Percentiles rank a stretch among this genome's conserved stretches.
phyloP scores from a whole-genome alignment of 92 coral and sea anemone species.

The Pocillopora meandrina region DNA sequence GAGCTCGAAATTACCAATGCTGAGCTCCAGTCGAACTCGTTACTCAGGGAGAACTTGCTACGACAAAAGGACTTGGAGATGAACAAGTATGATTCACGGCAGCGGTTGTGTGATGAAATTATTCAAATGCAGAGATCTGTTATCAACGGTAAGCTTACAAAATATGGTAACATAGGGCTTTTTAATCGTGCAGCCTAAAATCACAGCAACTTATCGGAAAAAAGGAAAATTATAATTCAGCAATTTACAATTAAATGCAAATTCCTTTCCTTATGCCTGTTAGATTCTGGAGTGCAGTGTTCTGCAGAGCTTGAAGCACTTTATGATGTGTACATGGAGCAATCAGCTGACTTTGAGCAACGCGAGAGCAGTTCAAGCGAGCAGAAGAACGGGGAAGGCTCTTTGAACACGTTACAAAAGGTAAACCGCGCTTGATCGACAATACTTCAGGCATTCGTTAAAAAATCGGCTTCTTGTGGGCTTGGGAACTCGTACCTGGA shows the following conservation, averaged over 20 bases:
- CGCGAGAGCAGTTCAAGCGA: slow-evolving; percentile 48
- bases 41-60: slow-evolving; percentile 79
- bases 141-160: slow-evolving; percentile 67
- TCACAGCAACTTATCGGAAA: too few species aligned
- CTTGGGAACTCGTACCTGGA: too few species aligned
- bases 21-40: slow-evolving; percentile 75
- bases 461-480: too few species aligned
- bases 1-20: slow-evolving; percentile 90
- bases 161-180: too few species aligned
- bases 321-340: slow-evolving; percentile 80
- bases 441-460: too few species aligned
- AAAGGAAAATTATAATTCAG: too few species aligned
- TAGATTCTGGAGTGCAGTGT: slow-evolving; percentile 63
- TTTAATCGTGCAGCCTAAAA: too few species aligned
- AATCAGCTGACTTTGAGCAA: slow-evolving; percentile 62
- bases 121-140: slow-evolving; percentile 79
- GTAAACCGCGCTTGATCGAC: neutral
- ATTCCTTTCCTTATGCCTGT: neutral
- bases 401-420: slow-evolving; percentile 30
- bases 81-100: slow-evolving; percentile 77
- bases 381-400: slow-evolving; percentile 43
- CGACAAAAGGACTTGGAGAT: slow-evolving; percentile 83
- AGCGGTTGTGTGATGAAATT: slow-evolving; percentile 83
- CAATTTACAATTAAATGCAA: neutral
- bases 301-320: slow-evolving; percentile 77